Evolutionary conservation across 2,797 vertebrate genomes (phyloP).

Genomic region (Perodicticus potto): DNA sequence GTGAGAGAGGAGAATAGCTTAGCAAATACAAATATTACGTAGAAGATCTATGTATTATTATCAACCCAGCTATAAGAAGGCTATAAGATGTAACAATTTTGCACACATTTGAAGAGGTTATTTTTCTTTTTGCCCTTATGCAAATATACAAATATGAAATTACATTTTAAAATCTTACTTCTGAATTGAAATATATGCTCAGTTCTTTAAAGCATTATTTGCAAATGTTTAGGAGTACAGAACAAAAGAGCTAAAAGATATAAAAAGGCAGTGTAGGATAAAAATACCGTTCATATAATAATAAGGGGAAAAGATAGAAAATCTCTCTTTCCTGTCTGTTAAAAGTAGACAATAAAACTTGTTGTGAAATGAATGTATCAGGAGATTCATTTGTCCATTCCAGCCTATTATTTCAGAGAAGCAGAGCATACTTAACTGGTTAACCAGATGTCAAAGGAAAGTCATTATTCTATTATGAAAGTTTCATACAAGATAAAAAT

Average conservation of each 20-base stretch:
- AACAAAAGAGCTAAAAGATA: neutral
- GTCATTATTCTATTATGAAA: neutral
- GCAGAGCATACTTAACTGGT: neutral
- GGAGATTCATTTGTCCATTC: neutral
- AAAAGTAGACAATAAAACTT: neutral
- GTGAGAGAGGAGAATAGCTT: fast-evolving
- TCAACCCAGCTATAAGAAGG: neutral
- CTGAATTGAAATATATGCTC: neutral
- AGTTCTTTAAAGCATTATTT: constrained; percentile 1
- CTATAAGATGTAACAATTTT: neutral
- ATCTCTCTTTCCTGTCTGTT: neutral
- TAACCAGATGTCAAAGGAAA: constrained; percentile 16
- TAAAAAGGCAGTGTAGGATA: neutral
- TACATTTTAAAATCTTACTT: neutral
- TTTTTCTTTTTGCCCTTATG: neutral
- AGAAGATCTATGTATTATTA: neutral
- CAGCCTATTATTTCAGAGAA: neutral
- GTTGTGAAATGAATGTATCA: neutral
- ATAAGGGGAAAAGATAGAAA: neutral
- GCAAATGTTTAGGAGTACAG: neutral
- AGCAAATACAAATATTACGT: neutral
- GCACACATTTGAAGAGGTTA: neutral
- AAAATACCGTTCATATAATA: neutral
- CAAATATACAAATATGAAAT: neutral
- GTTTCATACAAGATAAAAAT: constrained; percentile 36